phyloP scores from a whole-genome alignment of 2,888 invertebrate genomes.

The Antheraea yamamai region DNA sequence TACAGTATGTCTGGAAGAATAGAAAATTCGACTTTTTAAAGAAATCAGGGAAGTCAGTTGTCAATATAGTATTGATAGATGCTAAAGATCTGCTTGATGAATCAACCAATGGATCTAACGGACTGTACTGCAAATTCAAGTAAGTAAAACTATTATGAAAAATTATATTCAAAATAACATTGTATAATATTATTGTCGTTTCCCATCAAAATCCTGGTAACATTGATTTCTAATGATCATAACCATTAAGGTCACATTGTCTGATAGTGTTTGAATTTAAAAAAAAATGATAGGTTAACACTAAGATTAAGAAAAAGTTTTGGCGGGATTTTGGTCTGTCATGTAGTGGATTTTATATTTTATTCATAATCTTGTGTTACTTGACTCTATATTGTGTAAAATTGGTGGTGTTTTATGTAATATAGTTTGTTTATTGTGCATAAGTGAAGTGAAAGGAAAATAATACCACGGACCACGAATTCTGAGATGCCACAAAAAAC shows the following conservation, averaged over 20 bases:
- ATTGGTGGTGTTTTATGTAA: no score
- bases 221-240: not conserved
- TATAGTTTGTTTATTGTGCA: no score
- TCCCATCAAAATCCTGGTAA: not conserved
- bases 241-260: no score
- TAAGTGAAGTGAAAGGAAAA: no score
- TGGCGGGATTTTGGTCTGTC: no score
- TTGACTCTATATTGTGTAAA: no score
- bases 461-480: no score
- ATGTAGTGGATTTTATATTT: no score
- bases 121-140: slow-evolving; percentile 75
- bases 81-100: slow-evolving; percentile 67
- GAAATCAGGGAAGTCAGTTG: slow-evolving; percentile 68
- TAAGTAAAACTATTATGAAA: slow-evolving; percentile 40
- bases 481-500: no score
- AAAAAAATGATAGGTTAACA: no score
- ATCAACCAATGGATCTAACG: slow-evolving; percentile 54
- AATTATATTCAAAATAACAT: not conserved
- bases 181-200: not conserved
- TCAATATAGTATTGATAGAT: slow-evolving; percentile 71
- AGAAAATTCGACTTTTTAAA: slow-evolving; percentile 68
- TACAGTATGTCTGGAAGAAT: slow-evolving; percentile 71
- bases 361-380: no score
- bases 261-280: no score
- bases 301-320: not conserved